phyloP scores from a whole-genome alignment of 2,113 vertebrate genomes.

The Terrapene triunguis region DNA sequence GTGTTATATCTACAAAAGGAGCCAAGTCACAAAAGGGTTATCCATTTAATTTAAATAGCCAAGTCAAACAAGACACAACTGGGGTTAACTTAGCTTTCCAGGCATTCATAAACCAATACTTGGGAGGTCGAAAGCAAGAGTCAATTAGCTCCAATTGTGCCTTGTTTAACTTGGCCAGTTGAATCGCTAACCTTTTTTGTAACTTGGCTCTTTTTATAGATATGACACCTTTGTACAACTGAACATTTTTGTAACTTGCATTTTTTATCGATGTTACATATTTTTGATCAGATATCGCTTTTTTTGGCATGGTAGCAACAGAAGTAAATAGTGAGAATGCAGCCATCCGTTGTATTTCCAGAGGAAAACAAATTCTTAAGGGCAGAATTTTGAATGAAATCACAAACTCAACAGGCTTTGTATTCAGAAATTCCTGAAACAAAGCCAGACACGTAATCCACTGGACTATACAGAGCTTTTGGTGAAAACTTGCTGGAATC shows the following conservation, averaged over 20 bases:
- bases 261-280: constrained; percentile 34
- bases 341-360: constrained; percentile 21
- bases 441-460: constrained; percentile 66
- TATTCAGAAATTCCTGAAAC: constrained; percentile 62
- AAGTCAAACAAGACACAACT: constrained; percentile 66
- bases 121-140: constrained; percentile 70
- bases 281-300: constrained; percentile 36
- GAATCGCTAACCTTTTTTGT: constrained; percentile 52
- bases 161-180: constrained; percentile 66
- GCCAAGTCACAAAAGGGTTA: constrained; percentile 55
- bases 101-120: constrained; percentile 47
- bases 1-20: constrained; percentile 41
- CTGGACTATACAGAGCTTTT: not conserved
- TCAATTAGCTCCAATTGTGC: constrained; percentile 63
- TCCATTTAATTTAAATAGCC: constrained; percentile 53
- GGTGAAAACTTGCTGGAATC: constrained; percentile 57
- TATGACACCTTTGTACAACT: constrained; percentile 68
- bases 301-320: not conserved
- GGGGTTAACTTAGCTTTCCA: constrained; percentile 68
- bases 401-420: constrained; percentile 41
- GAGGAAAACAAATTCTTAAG: not conserved
- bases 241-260: constrained; percentile 16
- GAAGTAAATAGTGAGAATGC: constrained; percentile 57
- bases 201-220: constrained; percentile 46
- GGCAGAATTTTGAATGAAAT: constrained; percentile 45